These are phyloP conservation scores for Cephus pulcher DNA, from an alignment of 2,888 invertebrate genomes.

Conservation along the genomic window DNA sequence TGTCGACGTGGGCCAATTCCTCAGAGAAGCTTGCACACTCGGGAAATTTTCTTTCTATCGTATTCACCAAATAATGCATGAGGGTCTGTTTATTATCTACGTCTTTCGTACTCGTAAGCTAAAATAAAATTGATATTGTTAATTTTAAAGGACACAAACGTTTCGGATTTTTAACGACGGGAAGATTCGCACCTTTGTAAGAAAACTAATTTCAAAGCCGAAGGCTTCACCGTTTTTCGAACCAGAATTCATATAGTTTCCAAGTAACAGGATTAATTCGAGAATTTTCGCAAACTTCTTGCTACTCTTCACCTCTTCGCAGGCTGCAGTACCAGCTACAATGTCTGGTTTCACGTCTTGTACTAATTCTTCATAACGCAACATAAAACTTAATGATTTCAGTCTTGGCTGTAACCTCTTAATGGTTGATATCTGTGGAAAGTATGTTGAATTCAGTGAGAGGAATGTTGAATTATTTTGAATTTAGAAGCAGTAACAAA, in stretches of 20 bases:
- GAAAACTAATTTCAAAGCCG: conserved; percentile 96
- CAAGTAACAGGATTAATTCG: conserved; percentile 88
- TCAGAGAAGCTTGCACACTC: conserved; percentile 86
- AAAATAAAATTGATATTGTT: conserved; percentile 40
- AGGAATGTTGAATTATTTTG: too few species aligned
- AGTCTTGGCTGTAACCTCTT: conserved; percentile 88
- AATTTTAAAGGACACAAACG: background rate
- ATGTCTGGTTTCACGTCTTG: conserved; percentile 92
- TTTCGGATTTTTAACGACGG: background rate
- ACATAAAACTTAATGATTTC: conserved; percentile 89
- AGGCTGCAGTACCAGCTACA: conserved; percentile 94
- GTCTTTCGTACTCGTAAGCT: conserved; percentile 91
- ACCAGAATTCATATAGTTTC: conserved; percentile 97
- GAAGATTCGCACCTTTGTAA: conserved; percentile 80
- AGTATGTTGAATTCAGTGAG: background rate
- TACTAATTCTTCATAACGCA: conserved; percentile 88
- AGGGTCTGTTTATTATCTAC: conserved; percentile 92
- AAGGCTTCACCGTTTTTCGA: conserved; percentile 93
- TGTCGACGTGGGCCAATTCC: conserved; percentile 91
- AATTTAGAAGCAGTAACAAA: background rate
- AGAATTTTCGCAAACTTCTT: conserved; percentile 91
- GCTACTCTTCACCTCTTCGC: conserved; percentile 91
- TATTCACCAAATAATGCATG: conserved; percentile 90
- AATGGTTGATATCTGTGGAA: conserved; percentile 81
- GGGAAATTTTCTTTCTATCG: conserved; percentile 88